Conservation (phyloP, 2,113 vertebrate species). For the Dascyllus trimaculatus region DNA sequence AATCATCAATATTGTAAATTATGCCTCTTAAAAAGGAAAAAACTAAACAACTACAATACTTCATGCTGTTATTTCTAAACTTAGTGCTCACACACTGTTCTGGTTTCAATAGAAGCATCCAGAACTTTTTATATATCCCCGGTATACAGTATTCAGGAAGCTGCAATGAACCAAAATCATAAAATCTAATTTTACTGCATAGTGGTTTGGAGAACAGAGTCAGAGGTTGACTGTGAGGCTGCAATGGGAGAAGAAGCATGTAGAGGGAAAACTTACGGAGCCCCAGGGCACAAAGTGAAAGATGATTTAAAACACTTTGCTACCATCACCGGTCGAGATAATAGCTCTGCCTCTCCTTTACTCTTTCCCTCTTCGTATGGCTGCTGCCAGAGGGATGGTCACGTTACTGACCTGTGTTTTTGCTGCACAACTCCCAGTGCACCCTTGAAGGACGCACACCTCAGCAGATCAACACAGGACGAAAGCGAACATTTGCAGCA, state of each 20-base stretch:
- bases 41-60: neutral
- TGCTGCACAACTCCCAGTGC: constrained; percentile 12
- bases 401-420: constrained; percentile 47
- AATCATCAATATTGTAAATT: constrained; percentile 2
- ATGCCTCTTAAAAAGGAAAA: neutral
- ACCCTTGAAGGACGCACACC: constrained; percentile 44
- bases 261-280: constrained; percentile 21
- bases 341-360: constrained; percentile 14
- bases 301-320: constrained; percentile 37
- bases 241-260: constrained; percentile 19
- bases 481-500: constrained; percentile 25
- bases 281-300: constrained; percentile 29
- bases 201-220: constrained; percentile 35
- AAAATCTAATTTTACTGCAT: constrained; percentile 40
- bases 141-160: constrained; percentile 6
- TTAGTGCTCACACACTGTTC: constrained; percentile 9
- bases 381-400: constrained; percentile 35
- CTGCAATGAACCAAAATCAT: constrained; percentile 51
- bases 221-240: constrained; percentile 31
- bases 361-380: neutral
- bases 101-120: constrained; percentile 29
- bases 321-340: constrained; percentile 18
- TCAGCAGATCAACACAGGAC: constrained; percentile 27
- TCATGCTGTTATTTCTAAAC: constrained; percentile 28
- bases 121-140: constrained; percentile 37